Conservation (phyloP, 2,797 vertebrate genomes). For the Pseudochaenichthys georgianus region DNA sequence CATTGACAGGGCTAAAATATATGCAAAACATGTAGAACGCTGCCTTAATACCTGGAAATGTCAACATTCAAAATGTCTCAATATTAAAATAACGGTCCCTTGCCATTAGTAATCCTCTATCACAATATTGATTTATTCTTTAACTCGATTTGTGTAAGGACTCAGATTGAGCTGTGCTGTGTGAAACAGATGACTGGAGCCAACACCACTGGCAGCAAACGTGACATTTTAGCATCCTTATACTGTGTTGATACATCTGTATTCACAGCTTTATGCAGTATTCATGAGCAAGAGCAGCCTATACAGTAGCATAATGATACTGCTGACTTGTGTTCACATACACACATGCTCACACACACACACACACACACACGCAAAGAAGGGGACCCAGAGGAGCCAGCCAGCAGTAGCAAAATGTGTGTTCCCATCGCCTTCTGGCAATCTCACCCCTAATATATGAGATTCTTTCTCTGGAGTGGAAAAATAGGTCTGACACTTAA, state of each 20-base stretch:
- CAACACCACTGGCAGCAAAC: constrained; percentile 13
- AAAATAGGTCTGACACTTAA: constrained; percentile 76
- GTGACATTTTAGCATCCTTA: constrained; percentile 27
- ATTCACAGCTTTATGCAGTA: constrained; percentile 34
- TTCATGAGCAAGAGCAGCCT: constrained; percentile 34
- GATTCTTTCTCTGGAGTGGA: constrained; percentile 62
- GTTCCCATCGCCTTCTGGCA: constrained; percentile 57
- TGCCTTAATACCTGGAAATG: background rate
- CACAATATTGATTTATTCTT: background rate
- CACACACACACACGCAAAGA: constrained; percentile 25
- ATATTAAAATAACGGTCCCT: background rate
- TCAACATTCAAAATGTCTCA: background rate
- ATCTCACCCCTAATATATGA: constrained; percentile 46
- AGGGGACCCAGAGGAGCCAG: constrained; percentile 11
- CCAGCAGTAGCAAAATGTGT: constrained; percentile 21
- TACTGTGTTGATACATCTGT: constrained; percentile 21
- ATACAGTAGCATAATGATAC: constrained; percentile 32
- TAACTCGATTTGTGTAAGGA: background rate
- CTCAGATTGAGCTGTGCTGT: constrained; percentile 7
- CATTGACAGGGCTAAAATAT: background rate
- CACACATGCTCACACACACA: constrained; percentile 31
- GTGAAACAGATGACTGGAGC: constrained; percentile 26
- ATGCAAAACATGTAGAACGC: background rate
- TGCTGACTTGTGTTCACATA: constrained; percentile 20
- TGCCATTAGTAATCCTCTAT: background rate